Conservation (phyloP, 2,797 vertebrate genomes). For the Myotis myotis region DNA sequence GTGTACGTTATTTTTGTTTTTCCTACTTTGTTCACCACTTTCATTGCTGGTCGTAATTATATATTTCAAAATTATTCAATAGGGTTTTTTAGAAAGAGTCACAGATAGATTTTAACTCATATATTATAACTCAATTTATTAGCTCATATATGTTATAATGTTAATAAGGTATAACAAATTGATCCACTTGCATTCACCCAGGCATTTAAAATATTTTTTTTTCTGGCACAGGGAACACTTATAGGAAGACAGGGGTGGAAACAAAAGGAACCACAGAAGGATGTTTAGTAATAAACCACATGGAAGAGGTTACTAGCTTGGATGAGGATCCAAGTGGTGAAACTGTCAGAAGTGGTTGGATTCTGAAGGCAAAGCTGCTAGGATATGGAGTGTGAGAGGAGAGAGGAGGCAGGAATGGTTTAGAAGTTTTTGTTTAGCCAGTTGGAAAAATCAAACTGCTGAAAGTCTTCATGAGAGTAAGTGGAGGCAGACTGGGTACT, state of each 20-base stretch:
- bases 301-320: neutral
- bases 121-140: neutral
- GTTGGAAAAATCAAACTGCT: slow-evolving; percentile 12
- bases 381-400: neutral
- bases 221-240: neutral
- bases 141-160: neutral
- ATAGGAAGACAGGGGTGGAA: neutral
- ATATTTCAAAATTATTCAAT: slow-evolving; percentile 17
- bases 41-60: neutral
- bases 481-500: neutral
- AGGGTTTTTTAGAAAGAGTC: neutral
- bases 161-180: neutral
- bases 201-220: neutral
- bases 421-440: neutral
- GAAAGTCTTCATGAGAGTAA: neutral
- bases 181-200: neutral
- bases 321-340: neutral
- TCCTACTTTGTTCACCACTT: neutral
- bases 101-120: neutral
- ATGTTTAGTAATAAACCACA: neutral
- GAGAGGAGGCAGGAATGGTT: neutral
- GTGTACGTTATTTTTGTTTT: neutral
- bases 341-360: neutral
- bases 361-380: neutral
- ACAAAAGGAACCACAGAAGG: neutral